Percentiles rank a stretch among this genome's conserved stretches.
phyloP scores from a whole-genome alignment of 2,797 vertebrate genomes.

The Trematomus bernacchii region DNA sequence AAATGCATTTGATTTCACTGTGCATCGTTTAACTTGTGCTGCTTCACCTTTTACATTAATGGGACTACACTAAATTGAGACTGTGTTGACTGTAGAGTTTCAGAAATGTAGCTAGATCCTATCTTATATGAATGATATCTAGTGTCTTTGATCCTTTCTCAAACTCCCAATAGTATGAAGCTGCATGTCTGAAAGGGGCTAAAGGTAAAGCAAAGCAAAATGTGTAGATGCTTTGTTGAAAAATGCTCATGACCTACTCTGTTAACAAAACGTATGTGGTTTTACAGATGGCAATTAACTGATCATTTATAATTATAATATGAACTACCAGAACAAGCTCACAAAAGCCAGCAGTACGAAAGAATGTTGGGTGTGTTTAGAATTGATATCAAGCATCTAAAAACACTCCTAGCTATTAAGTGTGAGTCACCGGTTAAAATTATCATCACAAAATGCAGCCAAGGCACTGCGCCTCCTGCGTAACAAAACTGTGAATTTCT shows the following conservation, averaged over 20 bases:
- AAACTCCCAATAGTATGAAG: neutral
- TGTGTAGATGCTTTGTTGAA: neutral
- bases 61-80: neutral
- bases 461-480: neutral
- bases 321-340: constrained; percentile 1
- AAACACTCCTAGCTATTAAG: constrained; percentile 12
- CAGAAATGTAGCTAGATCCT: neutral
- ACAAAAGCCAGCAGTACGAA: neutral
- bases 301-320: neutral
- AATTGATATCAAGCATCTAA: neutral
- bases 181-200: neutral
- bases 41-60: neutral
- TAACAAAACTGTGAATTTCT: neutral
- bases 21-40: neutral
- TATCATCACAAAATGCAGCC: neutral
- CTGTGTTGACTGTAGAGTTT: neutral
- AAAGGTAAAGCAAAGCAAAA: neutral
- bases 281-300: neutral
- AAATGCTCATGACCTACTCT: neutral
- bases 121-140: too few relatives aligned
- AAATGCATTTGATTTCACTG: neutral
- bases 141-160: neutral
- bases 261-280: neutral
- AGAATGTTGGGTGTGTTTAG: neutral
- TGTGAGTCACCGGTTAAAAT: neutral